Percentiles rank a stretch among this genome's conserved stretches.
Evolutionary conservation across 23 tunicate genomes (phyloP).

Genomic region (Clavelina lepadiformis): DNA sequence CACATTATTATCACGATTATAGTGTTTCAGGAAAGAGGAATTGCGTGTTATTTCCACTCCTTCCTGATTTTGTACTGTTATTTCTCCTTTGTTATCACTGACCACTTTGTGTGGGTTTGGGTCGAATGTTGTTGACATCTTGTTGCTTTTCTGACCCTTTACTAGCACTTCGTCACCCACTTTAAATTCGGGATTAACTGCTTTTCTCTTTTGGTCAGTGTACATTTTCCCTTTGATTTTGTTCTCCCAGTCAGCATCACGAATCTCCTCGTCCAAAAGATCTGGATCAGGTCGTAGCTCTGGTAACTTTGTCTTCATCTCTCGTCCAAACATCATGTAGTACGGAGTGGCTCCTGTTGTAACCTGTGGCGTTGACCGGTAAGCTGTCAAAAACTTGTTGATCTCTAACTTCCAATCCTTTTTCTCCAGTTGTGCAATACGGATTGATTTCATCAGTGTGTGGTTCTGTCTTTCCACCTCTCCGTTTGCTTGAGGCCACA

Average conservation of each 20-base stretch:
- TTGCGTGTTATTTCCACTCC: conserved; percentile 10
- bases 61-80: conserved; percentile 18
- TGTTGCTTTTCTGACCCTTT: too few species aligned
- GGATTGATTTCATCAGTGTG: conserved; percentile 29
- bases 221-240: conserved; percentile 19
- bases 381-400: conserved; percentile 26
- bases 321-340: conserved; percentile 25
- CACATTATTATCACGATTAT: too few species aligned
- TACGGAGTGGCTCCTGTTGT: conserved; percentile 39
- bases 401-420: conserved; percentile 25
- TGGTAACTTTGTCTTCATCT: conserved; percentile 37
- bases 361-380: conserved; percentile 37
- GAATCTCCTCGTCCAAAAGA: conserved; percentile 2
- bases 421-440: conserved; percentile 14
- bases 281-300: conserved; percentile 6
- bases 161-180: conserved; percentile 25
- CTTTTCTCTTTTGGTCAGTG: conserved; percentile 29
- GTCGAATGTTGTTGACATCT: not conserved
- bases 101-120: conserved; percentile 12
- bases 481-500: conserved; percentile 27
- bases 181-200: conserved; percentile 7
- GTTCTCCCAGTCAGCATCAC: conserved; percentile 23
- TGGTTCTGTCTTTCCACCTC: conserved; percentile 44
- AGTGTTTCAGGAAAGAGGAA: too few species aligned
- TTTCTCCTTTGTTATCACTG: not conserved